These are phyloP conservation scores for Pterostichus niger DNA, from an alignment of 2,888 invertebrate genomes.

Conservation along the genomic window DNA sequence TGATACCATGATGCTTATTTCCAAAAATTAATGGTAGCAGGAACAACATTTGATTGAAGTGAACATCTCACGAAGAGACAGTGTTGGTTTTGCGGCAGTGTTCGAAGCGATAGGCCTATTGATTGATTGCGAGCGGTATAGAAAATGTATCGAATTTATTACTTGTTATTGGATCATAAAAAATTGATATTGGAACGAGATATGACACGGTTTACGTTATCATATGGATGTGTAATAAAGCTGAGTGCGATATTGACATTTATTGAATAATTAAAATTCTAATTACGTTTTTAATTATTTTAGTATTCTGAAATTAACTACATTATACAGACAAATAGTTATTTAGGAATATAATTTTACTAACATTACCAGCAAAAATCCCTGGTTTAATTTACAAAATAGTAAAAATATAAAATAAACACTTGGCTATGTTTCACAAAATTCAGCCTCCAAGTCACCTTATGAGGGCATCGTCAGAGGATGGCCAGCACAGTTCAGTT, in stretches of 20 bases:
- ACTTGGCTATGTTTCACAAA: too few species aligned
- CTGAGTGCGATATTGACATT: slow-evolving; percentile 61
- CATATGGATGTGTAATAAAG: slow-evolving; percentile 54
- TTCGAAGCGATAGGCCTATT: slow-evolving; percentile 56
- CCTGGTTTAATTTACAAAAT: too few species aligned
- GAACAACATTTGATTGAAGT: slow-evolving; percentile 11
- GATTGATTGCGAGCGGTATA: slow-evolving; percentile 61
- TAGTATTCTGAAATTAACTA: slow-evolving; percentile 21
- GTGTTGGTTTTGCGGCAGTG: slow-evolving; percentile 38
- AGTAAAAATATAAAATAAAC: too few species aligned
- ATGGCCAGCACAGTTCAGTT: too few species aligned
- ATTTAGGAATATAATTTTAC: not conserved
- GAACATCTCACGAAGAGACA: slow-evolving; percentile 8
- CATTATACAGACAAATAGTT: slow-evolving; percentile 18
- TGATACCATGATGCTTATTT: not conserved
- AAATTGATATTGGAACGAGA: slow-evolving; percentile 58
- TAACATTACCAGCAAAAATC: too few species aligned
- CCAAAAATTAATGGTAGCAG: slow-evolving; percentile 13
- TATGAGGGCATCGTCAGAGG: too few species aligned
- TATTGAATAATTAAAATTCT: slow-evolving; percentile 62
- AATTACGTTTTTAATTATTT: slow-evolving; percentile 61
- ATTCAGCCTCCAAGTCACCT: too few species aligned
- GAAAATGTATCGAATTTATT: slow-evolving; percentile 65
- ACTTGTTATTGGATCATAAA: slow-evolving; percentile 64
- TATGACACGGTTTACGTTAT: slow-evolving; percentile 52